Evolutionary conservation across 2,113 vertebrate genomes (phyloP).

Genomic region (Amazona guildingii): DNA sequence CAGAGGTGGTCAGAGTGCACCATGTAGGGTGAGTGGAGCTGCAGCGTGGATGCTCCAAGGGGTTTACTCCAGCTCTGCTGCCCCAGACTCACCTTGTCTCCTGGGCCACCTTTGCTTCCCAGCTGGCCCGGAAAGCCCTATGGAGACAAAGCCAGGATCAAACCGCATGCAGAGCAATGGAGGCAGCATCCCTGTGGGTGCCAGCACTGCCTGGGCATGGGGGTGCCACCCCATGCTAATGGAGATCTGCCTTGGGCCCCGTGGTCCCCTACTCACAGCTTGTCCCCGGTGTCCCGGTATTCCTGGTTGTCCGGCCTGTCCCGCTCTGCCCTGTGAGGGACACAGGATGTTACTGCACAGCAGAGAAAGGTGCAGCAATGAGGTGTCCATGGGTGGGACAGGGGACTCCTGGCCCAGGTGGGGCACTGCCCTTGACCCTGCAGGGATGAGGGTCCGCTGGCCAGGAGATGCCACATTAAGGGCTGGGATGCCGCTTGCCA

Average conservation of each 20-base stretch:
- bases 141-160: background rate
- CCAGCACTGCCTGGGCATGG: background rate
- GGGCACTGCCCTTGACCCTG: rapidly evolving
- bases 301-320: conserved; percentile 85
- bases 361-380: rapidly evolving
- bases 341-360: background rate
- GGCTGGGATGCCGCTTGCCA: rapidly evolving
- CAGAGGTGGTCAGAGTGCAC: rapidly evolving
- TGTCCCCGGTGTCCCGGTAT: conserved; percentile 86
- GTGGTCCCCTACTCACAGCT: conserved; percentile 80
- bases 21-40: rapidly evolving
- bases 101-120: conserved; percentile 87
- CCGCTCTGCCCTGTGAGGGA: conserved; percentile 79
- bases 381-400: background rate
- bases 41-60: background rate
- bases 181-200: background rate
- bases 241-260: rapidly evolving
- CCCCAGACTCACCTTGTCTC: conserved; percentile 80
- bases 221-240: background rate
- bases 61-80: too few species aligned
- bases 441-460: background rate
- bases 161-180: rapidly evolving
- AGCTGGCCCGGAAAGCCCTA: conserved; percentile 92
- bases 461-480: rapidly evolving
- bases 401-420: rapidly evolving